Percentiles rank a stretch among this genome's conserved stretches.
These are phyloP conservation scores for Phragmatobia fuliginosa DNA, from an alignment of 2,888 invertebrate genomes.

Conservation along the genomic window DNA sequence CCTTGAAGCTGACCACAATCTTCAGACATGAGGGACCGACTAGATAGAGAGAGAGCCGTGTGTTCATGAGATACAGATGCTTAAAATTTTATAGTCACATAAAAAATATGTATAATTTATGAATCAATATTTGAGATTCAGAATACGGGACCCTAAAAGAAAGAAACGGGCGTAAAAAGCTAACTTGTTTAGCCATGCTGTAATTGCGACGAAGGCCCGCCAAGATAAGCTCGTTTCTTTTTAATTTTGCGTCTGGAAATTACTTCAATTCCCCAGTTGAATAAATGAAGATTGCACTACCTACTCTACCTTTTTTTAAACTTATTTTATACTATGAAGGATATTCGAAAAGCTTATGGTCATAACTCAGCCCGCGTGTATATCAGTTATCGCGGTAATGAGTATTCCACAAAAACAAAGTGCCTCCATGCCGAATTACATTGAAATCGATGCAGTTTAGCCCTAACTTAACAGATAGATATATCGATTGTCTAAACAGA, in stretches of 20 bases:
- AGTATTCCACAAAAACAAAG: too few species aligned
- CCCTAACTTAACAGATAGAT: too few species aligned
- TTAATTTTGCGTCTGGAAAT: conserved; percentile 79
- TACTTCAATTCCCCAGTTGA: conserved; percentile 75
- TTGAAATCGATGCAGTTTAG: too few species aligned
- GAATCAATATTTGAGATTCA: not conserved
- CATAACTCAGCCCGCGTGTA: too few species aligned
- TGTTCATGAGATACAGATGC: not conserved
- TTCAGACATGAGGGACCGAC: too few species aligned
- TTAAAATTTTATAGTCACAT: not conserved
- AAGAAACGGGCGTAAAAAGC: conserved; percentile 33
- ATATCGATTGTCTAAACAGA: too few species aligned
- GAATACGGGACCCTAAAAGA: conserved; percentile 27
- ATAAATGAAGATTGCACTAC: conserved; percentile 73
- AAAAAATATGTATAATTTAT: not conserved
- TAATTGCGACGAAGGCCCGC: conserved; percentile 71
- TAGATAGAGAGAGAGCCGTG: not conserved
- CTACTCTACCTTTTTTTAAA: conserved; percentile 50
- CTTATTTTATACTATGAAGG: conserved; percentile 64
- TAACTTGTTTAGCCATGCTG: conserved; percentile 66
- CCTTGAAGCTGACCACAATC: too few species aligned
- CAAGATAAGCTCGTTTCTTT: conserved; percentile 78
- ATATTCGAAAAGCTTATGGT: too few species aligned
- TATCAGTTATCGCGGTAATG: too few species aligned
- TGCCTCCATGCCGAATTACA: too few species aligned